Percentiles rank a stretch among this genome's conserved stretches.
These are phyloP conservation scores for Hyppa rectilinea DNA, from an alignment of 2,888 invertebrate genomes.

Conservation along the genomic window DNA sequence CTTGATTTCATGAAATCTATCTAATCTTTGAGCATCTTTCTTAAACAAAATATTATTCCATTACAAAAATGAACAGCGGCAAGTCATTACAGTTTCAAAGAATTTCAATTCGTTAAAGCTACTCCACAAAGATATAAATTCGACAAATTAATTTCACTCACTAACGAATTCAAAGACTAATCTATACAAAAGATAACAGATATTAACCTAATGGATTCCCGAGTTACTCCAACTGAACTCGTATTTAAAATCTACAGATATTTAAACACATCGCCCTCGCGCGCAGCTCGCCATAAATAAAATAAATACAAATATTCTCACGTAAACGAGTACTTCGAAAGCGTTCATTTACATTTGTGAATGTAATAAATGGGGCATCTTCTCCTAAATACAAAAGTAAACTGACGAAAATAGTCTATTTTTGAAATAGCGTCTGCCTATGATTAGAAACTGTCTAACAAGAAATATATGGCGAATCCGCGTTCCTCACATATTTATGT, in stretches of 20 bases:
- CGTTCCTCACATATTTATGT: conserved; percentile 65
- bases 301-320: conserved; percentile 91
- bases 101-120: conserved; percentile 52
- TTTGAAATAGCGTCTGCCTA: conserved; percentile 73
- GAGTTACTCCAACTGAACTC: conserved; percentile 84
- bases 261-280: conserved; percentile 89
- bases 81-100: conserved; percentile 27
- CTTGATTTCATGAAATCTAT: too few species aligned
- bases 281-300: conserved; percentile 88
- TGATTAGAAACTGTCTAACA: conserved; percentile 74
- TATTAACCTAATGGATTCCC: conserved; percentile 87
- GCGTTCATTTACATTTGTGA: conserved; percentile 89
- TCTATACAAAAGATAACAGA: conserved; percentile 84
- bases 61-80: conserved; percentile 20
- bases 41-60: conserved; percentile 30
- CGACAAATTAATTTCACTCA: conserved; percentile 67
- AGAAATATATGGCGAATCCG: conserved; percentile 71
- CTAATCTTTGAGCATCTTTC: too few species aligned
- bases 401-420: conserved; percentile 81
- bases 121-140: conserved; percentile 56
- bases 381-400: conserved; percentile 86
- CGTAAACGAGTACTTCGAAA: conserved; percentile 89
- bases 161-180: conserved; percentile 67
- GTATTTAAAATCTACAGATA: conserved; percentile 89
- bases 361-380: conserved; percentile 90